Base-by-base conservation (phyloP, 2,888 invertebrate genomes). In the Polylopha cassiicola region DNA sequence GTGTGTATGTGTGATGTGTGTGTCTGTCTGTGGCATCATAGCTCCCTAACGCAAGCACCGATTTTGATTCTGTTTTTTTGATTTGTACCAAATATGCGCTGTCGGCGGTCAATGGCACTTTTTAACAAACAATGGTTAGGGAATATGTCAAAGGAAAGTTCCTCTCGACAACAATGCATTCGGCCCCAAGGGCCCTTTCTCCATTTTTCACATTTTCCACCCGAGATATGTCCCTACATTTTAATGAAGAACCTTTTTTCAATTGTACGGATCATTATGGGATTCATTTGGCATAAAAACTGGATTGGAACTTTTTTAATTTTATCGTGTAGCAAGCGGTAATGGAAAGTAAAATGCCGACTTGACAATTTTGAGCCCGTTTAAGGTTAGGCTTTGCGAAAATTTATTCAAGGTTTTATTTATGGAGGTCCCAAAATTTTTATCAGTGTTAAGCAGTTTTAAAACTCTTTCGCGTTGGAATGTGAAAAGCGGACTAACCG, bases 231-330 rank as follows among this genome's bases (percentile, higher is more conserved):
- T 47, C 32, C 45, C 47, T 46, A 55, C 33, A 47, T 61, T 61
- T 60, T 59, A 59, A 64, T 61, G 55, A 60, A 58, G 57, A 55
- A 50, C 26, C 53, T 47, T 55, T 58, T 58, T 57, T 48, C 26
- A 56, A 58, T 56, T 55, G 56, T 52, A 44, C 37, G 42, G 50
- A 57, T 61, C 57, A 60, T 65, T 61, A 58, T 51, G 38, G 49
- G 45, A 48, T 61, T 55, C 47, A 45, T 43, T 53, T 50, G 45
- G 43, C 47, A 55, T 58, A 46, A 55, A 55, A 57, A 53, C 34
- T 29, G 44, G 43, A 49, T 46, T 46, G 27, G 43, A 57, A 55
- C 48, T 58, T 61, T 47, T 64, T 60, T 56, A 56, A 62, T 63
- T 60, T 57, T 57, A 50, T 50, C 44, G 44, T 23, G 16, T 31